Percentiles rank a stretch among this genome's conserved stretches.
Conservation (phyloP, 2,113 vertebrate species). For the Syngnathoides biaculeatus region DNA sequence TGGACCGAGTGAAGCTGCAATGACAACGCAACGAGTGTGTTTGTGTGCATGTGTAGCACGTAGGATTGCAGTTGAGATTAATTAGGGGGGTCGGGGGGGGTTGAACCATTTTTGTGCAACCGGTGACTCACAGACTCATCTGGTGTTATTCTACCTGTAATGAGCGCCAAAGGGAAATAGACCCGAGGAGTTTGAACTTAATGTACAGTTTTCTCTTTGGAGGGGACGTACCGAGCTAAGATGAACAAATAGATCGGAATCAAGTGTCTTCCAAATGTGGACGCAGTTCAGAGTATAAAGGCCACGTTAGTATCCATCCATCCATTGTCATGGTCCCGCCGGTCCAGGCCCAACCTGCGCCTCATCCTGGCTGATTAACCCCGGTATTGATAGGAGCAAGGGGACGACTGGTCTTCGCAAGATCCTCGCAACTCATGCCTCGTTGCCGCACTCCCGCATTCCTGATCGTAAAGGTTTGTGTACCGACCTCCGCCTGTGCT, state of each 20-base stretch:
- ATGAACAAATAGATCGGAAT: not conserved
- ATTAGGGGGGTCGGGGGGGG: too few relatives aligned
- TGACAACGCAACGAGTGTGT: not conserved
- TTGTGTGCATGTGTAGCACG: constrained; percentile 22
- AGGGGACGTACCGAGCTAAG: not conserved
- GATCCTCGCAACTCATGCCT: too few relatives aligned
- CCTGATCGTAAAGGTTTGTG: too few relatives aligned
- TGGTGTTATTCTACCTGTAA: constrained; percentile 29
- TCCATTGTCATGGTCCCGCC: too few relatives aligned
- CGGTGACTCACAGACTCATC: constrained; percentile 23
- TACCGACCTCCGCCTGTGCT: too few relatives aligned
- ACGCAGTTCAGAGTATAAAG: not conserved
- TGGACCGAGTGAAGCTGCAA: not conserved
- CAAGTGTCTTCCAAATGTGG: not conserved
- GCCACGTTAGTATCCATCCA: too few relatives aligned
- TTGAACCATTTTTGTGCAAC: constrained; percentile 49
- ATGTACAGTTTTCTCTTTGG: not conserved
- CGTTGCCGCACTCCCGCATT: too few relatives aligned
- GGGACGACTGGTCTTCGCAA: too few relatives aligned
- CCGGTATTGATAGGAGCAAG: too few relatives aligned
- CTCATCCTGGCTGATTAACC: too few relatives aligned
- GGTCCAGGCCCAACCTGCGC: too few relatives aligned
- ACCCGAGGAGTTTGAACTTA: not conserved
- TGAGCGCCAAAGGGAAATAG: constrained; percentile 8
- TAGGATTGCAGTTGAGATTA: too few relatives aligned